Conservation (phyloP, 2,888 invertebrate species). For the Steromphala cineraria region DNA sequence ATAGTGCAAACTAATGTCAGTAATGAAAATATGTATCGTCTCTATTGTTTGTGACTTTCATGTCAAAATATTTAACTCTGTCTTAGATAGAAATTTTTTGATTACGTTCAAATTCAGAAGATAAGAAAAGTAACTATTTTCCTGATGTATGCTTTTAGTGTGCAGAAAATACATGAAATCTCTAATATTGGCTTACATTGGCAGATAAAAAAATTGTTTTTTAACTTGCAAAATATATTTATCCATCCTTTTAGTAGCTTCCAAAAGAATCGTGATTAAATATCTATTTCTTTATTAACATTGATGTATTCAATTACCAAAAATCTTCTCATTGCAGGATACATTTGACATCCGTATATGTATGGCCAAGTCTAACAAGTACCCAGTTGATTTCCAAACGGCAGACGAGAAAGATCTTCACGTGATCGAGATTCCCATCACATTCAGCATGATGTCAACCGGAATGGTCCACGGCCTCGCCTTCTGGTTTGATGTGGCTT, state of each 20-base stretch:
- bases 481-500: constrained; percentile 99
- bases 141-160: too few relatives aligned
- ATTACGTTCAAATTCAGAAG: neutral
- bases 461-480: constrained; percentile 97
- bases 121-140: too few relatives aligned
- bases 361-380: constrained; percentile 93
- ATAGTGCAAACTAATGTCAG: too few relatives aligned
- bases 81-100: neutral
- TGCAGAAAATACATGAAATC: too few relatives aligned
- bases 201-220: too few relatives aligned
- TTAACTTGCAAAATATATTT: too few relatives aligned
- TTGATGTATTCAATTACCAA: neutral
- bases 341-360: constrained; percentile 98
- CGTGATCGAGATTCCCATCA: constrained; percentile 94
- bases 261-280: too few relatives aligned
- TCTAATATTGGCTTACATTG: too few relatives aligned
- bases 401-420: constrained; percentile 96
- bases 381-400: constrained; percentile 93
- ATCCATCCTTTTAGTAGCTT: too few relatives aligned
- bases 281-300: too few relatives aligned
- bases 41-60: too few relatives aligned
- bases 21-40: too few relatives aligned
- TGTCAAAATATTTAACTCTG: neutral
- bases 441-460: constrained; percentile 92
- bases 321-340: constrained; percentile 79